Evolutionary conservation across 2,113 vertebrate species (phyloP).

Genomic region (Corvus hawaiiensis): DNA sequence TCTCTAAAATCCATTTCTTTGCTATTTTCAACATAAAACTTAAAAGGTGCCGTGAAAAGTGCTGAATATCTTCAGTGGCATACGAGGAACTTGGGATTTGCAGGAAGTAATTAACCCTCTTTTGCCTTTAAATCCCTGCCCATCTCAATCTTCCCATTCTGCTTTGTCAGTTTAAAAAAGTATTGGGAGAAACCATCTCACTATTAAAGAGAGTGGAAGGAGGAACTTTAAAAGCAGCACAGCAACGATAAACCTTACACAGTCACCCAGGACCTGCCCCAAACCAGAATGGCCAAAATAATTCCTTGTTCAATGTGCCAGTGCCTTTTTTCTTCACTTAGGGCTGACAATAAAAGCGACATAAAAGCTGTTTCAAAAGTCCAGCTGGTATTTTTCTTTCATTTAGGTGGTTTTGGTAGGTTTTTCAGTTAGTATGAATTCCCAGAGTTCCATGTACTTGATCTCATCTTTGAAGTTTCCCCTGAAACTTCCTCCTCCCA

Average conservation of each 20-base stretch:
- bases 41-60: slow-evolving; percentile 7
- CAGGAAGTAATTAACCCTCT: slow-evolving; percentile 25
- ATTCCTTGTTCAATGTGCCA: background rate
- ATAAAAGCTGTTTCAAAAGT: background rate
- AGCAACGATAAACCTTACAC: background rate
- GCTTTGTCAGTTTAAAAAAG: background rate
- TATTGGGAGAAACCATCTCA: background rate
- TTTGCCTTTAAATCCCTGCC: background rate
- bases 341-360: background rate
- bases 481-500: background rate
- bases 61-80: background rate
- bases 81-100: background rate
- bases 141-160: background rate
- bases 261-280: background rate
- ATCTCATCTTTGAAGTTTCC: background rate
- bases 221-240: background rate
- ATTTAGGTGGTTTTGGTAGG: background rate
- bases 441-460: background rate
- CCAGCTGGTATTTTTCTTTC: background rate
- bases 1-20: slow-evolving; percentile 18
- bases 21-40: slow-evolving; percentile 22
- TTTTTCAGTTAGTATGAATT: background rate
- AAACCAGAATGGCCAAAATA: background rate
- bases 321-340: background rate
- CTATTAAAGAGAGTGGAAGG: background rate